Evolutionary conservation across 1,140 invertebrate genomes (phyloP).

Genomic region (Berghia stephanieae): DNA sequence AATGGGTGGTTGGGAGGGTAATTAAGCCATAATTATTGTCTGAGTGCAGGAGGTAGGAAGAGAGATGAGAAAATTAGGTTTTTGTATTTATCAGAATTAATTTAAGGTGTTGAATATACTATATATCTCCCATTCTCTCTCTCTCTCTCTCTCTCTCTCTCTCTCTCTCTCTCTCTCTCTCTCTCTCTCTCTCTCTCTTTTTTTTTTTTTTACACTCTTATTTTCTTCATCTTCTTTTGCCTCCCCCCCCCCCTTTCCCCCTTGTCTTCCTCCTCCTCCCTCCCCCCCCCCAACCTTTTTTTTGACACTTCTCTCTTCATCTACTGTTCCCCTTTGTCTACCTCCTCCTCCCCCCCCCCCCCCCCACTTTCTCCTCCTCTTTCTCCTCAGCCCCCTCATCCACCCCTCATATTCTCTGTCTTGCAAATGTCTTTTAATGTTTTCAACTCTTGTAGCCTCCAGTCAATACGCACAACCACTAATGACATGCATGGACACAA

Average conservation of each 20-base stretch:
- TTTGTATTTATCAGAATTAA: not conserved
- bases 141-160: constrained; percentile 1
- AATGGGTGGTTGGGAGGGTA: not conserved
- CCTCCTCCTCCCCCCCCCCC: not conserved
- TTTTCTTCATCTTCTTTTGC: not conserved
- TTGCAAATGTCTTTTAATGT: not conserved
- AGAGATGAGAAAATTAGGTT: constrained; percentile 11
- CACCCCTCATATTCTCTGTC: not conserved
- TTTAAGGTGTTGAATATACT: not conserved
- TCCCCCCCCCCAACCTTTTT: not conserved
- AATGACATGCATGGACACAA: no score
- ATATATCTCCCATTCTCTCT: not conserved
- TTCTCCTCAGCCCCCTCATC: not conserved
- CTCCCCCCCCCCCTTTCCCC: not conserved
- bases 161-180: not conserved
- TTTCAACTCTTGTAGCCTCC: no score
- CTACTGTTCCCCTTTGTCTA: not conserved
- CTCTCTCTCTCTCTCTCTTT: not conserved
- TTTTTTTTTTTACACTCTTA: not conserved
- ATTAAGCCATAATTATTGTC: not conserved
- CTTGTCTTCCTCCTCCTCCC: not conserved
- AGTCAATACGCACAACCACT: no score
- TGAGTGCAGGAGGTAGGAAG: constrained; percentile 19
- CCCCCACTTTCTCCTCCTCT: not conserved
- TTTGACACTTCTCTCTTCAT: no score